phyloP scores from a whole-genome alignment of 2,797 vertebrate species.

The Peromyscus aztecus region DNA sequence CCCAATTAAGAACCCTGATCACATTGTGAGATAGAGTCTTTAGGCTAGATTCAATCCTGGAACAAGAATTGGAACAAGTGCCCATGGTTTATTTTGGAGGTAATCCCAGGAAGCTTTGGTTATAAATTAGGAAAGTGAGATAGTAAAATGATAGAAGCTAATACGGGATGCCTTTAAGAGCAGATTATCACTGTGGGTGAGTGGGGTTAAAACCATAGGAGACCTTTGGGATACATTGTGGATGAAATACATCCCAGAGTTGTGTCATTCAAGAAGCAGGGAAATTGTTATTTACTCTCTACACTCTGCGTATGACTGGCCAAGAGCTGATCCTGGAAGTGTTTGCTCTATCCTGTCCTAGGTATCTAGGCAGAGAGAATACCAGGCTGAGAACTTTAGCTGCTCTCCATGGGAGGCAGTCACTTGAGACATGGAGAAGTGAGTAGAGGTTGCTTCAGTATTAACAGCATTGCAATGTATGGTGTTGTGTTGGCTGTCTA shows the following conservation, averaged over 20 bases:
- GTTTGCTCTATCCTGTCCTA: neutral
- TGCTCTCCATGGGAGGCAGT: neutral
- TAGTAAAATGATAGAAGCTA: neutral
- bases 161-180: neutral
- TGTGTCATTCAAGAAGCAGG: neutral
- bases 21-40: neutral
- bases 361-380: neutral
- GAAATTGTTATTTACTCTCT: neutral
- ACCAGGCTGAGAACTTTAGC: neutral
- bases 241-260: neutral
- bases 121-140: neutral
- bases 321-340: neutral
- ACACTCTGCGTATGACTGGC: neutral
- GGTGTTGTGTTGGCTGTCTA: neutral
- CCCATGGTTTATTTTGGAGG: slow-evolving; percentile 19
- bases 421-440: too few species aligned
- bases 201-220: neutral
- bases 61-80: neutral
- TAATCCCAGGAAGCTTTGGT: neutral
- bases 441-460: neutral
- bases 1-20: neutral
- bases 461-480: neutral
- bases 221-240: neutral
- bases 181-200: neutral
- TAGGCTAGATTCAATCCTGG: slow-evolving; percentile 21